These are phyloP conservation scores for Eubasilissa splendida DNA, from an alignment of 2,888 invertebrate species.

Conservation along the genomic window DNA sequence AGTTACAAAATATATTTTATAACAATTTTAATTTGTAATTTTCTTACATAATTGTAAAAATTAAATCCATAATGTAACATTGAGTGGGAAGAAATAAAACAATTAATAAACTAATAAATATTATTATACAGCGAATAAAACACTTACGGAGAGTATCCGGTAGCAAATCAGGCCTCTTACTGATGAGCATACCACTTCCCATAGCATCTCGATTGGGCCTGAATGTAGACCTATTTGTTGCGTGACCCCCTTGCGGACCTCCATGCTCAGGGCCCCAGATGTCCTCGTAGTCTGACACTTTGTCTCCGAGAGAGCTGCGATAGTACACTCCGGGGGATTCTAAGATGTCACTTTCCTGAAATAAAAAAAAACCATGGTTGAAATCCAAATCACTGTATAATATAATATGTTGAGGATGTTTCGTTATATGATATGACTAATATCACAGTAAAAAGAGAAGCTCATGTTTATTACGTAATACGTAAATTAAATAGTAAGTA, in stretches of 20 bases:
- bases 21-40: too few relatives aligned
- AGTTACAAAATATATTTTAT: too few relatives aligned
- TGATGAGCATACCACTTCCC: conserved; percentile 72
- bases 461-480: too few relatives aligned
- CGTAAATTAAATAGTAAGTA: too few relatives aligned
- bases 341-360: conserved; percentile 85
- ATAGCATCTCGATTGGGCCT: conserved; percentile 65
- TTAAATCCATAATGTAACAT: too few relatives aligned
- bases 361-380: conserved; percentile 58
- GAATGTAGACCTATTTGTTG: conserved; percentile 65
- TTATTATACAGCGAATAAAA: too few relatives aligned
- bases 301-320: conserved; percentile 90
- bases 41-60: too few relatives aligned
- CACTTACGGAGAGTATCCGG: conserved; percentile 75
- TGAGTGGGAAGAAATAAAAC: too few relatives aligned
- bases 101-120: too few relatives aligned
- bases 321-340: conserved; percentile 89
- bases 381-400: background rate
- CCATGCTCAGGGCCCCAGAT: conserved; percentile 83
- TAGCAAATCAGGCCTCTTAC: conserved; percentile 75
- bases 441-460: too few relatives aligned
- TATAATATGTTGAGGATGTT: too few relatives aligned
- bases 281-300: conserved; percentile 96
- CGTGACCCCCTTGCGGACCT: conserved; percentile 16
- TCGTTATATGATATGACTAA: too few relatives aligned